Evolutionary conservation across 53 echinoderm and acorn worm genomes (phyloP).

Genomic region (Echinarachnius parma): DNA sequence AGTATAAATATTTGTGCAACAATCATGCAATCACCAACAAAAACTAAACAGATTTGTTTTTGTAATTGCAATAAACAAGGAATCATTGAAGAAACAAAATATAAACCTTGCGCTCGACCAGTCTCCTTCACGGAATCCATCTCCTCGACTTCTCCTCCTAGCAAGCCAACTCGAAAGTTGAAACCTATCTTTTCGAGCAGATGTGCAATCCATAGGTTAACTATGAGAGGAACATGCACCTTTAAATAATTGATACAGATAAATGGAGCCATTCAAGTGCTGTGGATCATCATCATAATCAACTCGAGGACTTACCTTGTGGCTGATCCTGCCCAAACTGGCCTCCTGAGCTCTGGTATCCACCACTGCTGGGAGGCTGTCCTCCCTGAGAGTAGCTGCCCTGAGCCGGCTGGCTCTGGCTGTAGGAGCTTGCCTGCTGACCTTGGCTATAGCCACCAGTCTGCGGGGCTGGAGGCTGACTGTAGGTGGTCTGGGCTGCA

Average conservation of each 20-base stretch:
- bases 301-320: slow-evolving; percentile 26
- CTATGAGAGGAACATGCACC: not conserved
- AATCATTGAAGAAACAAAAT: too few relatives aligned
- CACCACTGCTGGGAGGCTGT: slow-evolving; percentile 6
- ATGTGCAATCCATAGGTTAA: not conserved
- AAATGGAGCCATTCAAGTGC: not conserved
- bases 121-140: too few relatives aligned
- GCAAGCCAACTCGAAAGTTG: not conserved
- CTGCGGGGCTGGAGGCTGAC: not conserved
- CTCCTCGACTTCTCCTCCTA: too few relatives aligned
- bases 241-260: not conserved
- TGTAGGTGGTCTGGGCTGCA: slow-evolving; percentile 21
- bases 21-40: too few relatives aligned
- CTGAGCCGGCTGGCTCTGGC: slow-evolving; percentile 1
- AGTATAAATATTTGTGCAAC: too few relatives aligned
- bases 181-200: not conserved
- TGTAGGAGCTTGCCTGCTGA: slow-evolving; percentile 6
- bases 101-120: too few relatives aligned
- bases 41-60: too few relatives aligned
- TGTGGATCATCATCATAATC: not conserved
- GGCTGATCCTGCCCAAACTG: slow-evolving; percentile 28
- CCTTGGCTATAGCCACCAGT: slow-evolving; percentile 13
- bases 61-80: too few relatives aligned
- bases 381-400: slow-evolving; percentile 35
- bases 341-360: slow-evolving; percentile 1